A percentile compares a stretch with the other conserved stretches of the same genome.
Conservation (phyloP, 2,113 vertebrate species). For the Galbula dea region DNA sequence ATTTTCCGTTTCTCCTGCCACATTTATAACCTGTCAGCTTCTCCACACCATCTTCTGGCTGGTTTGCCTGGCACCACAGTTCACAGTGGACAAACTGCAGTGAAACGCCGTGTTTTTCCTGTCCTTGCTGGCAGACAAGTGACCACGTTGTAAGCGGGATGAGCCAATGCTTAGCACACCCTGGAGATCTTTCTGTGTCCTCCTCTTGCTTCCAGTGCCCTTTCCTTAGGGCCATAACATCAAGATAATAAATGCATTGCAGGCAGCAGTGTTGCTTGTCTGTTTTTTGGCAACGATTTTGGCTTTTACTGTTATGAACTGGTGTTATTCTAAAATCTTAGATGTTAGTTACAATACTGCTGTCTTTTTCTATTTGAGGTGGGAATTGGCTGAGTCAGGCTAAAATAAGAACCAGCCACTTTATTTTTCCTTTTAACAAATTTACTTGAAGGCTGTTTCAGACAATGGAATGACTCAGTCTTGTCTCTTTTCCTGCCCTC, state of each 20-base stretch:
- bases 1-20: not conserved
- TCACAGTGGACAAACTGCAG: not conserved
- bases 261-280: not conserved
- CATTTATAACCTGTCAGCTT: not conserved
- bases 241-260: not conserved
- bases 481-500: not conserved
- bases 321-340: not conserved
- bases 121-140: not conserved
- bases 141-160: accelerated
- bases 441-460: not conserved
- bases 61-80: not conserved
- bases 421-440: not conserved
- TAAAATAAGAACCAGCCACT: not conserved
- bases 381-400: not conserved
- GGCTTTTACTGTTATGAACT: not conserved
- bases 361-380: not conserved
- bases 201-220: not conserved
- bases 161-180: not conserved
- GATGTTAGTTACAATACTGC: not conserved
- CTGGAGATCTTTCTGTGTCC: not conserved
- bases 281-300: not conserved
- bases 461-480: not conserved
- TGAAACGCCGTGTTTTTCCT: not conserved
- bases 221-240: not conserved
- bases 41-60: not conserved